Percentiles rank a stretch among this genome's conserved stretches.
phyloP scores from a whole-genome alignment of 2,888 invertebrate genomes.

The Cheilosia vernalis region DNA sequence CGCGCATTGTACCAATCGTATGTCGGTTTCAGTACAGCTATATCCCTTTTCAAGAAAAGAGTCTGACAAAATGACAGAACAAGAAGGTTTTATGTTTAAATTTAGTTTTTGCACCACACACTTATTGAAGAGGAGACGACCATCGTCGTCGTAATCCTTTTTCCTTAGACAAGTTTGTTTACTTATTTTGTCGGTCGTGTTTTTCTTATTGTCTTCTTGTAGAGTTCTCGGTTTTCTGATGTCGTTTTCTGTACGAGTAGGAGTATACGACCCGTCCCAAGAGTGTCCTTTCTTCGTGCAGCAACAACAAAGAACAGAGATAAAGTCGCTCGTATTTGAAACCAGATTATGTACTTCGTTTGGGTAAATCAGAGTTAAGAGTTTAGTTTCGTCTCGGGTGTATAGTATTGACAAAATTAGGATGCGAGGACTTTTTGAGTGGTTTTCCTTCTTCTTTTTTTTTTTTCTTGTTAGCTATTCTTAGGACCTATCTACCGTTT shows the following conservation, averaged over 20 bases:
- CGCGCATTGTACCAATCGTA: slow-evolving; percentile 9
- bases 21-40: slow-evolving; percentile 5
- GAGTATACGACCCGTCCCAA: slow-evolving; percentile 14
- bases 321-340: slow-evolving; percentile 51
- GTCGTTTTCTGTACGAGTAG: neutral
- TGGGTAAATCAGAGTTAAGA: slow-evolving; percentile 58
- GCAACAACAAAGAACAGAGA: slow-evolving; percentile 47
- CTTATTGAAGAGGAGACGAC: slow-evolving; percentile 9
- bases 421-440: slow-evolving; percentile 55
- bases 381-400: slow-evolving; percentile 40
- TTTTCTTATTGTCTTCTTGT: slow-evolving; percentile 37
- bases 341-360: slow-evolving; percentile 61
- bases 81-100: slow-evolving; percentile 43
- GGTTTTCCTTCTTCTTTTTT: neutral
- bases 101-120: slow-evolving; percentile 47
- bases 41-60: neutral
- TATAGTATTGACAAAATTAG: slow-evolving; percentile 56
- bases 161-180: slow-evolving; percentile 42
- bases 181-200: slow-evolving; percentile 19
- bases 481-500: neutral
- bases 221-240: slow-evolving; percentile 14
- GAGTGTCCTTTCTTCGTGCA: slow-evolving; percentile 34
- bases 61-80: neutral
- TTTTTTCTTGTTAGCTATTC: neutral
- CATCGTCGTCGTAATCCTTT: slow-evolving; percentile 32